A percentile compares a stretch with the other conserved stretches of the same genome.
phyloP scores from a whole-genome alignment of 2,113 vertebrate species.

The Gavia stellata region DNA sequence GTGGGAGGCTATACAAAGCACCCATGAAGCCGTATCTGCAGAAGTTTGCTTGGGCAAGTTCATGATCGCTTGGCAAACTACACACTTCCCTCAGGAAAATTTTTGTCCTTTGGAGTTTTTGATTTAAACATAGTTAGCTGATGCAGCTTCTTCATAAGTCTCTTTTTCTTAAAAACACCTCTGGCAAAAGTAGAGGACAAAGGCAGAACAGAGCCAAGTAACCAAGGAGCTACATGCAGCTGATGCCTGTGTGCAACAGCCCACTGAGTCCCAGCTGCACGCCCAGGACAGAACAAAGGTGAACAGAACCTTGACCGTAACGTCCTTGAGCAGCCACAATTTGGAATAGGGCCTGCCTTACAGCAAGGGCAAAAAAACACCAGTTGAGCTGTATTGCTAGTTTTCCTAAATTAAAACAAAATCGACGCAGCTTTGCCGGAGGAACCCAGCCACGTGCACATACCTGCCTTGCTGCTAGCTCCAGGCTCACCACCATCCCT shows the following conservation, averaged over 20 bases:
- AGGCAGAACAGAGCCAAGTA: background rate
- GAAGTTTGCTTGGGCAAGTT: background rate
- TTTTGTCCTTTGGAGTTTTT: background rate
- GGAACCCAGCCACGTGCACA: rapidly evolving
- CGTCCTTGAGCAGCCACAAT: background rate
- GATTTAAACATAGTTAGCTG: background rate
- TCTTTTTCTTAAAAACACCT: background rate
- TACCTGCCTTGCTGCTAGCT: rapidly evolving
- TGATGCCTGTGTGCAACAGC: background rate
- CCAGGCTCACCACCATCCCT: rapidly evolving
- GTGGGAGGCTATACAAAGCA: background rate
- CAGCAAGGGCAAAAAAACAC: background rate
- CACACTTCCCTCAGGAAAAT: background rate
- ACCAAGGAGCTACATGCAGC: background rate
- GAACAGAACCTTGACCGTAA: background rate
- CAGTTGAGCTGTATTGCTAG: rapidly evolving
- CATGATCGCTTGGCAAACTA: background rate
- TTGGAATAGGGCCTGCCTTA: background rate
- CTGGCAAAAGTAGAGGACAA: background rate
- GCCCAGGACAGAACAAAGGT: background rate
- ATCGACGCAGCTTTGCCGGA: rapidly evolving
- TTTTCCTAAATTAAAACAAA: background rate
- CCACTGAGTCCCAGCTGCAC: background rate
- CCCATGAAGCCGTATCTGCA: background rate
- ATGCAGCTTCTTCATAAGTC: background rate